Evolutionary conservation across 2,113 vertebrate species (phyloP).

Genomic region (Podarcis raffonei): DNA sequence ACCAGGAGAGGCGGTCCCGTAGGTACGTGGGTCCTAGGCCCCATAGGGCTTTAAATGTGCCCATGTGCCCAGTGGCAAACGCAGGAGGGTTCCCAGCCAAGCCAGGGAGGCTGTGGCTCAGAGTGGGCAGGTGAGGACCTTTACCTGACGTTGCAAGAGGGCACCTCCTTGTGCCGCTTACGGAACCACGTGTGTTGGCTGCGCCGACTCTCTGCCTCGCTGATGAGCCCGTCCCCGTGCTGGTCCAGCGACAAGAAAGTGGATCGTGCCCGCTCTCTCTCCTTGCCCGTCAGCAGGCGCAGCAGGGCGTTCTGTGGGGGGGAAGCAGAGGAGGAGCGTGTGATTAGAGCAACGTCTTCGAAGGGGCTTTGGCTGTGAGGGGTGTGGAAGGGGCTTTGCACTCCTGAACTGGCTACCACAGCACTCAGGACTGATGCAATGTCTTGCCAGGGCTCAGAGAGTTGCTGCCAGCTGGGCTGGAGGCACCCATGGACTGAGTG

Average conservation of each 20-base stretch:
- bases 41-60: no score
- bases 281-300: slow-evolving; percentile 88
- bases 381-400: no score
- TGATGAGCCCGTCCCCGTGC: slow-evolving; percentile 79
- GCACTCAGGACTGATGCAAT: no score
- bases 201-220: slow-evolving; percentile 78
- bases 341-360: no score
- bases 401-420: no score
- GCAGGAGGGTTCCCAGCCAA: background rate
- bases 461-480: background rate
- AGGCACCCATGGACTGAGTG: background rate
- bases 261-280: slow-evolving; percentile 81
- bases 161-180: slow-evolving; percentile 82
- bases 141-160: slow-evolving; percentile 93
- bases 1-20: no score
- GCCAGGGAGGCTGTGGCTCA: no score
- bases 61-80: background rate
- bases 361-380: no score
- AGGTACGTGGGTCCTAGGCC: no score
- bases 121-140: background rate
- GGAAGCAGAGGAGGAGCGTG: background rate
- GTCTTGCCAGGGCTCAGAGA: background rate
- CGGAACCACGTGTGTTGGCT: slow-evolving; percentile 89
- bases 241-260: slow-evolving; percentile 82
- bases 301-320: slow-evolving; percentile 86